Evolutionary conservation across 2,888 invertebrate species (phyloP).

Genomic region (Parapristionchus giblindavisi): DNA sequence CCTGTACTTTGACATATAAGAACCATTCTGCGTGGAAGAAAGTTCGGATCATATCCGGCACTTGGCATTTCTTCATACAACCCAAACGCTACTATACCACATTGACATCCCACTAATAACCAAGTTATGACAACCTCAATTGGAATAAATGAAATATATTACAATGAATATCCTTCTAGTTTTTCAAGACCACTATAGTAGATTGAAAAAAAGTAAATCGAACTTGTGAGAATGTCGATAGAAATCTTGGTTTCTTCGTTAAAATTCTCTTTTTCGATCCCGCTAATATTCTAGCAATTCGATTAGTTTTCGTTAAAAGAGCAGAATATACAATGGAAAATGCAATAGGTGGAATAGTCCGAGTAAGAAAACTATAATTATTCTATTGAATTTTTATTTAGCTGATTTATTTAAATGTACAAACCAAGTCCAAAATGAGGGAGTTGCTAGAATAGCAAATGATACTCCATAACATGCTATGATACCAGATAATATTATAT

Average conservation of each 20-base stretch:
- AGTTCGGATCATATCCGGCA: slow-evolving; percentile 53
- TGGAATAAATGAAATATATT: too few species aligned
- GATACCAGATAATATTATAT: slow-evolving; percentile 84
- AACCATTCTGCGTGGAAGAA: slow-evolving; percentile 53
- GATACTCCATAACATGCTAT: slow-evolving; percentile 89
- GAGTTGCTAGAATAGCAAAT: slow-evolving; percentile 85
- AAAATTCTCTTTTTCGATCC: slow-evolving; percentile 94
- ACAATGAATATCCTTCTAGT: too few species aligned
- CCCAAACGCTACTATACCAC: slow-evolving; percentile 77
- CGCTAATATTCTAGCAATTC: slow-evolving; percentile 94
- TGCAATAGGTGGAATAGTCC: slow-evolving; percentile 80
- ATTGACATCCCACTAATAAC: slow-evolving; percentile 87
- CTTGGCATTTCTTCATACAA: slow-evolving; percentile 75
- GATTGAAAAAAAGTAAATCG: not conserved
- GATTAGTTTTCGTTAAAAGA: slow-evolving; percentile 93
- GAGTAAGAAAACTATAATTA: slow-evolving; percentile 79
- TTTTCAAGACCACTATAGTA: too few species aligned
- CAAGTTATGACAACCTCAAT: slow-evolving; percentile 80
- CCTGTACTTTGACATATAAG: slow-evolving; percentile 22
- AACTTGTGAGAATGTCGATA: slow-evolving; percentile 86
- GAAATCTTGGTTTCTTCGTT: slow-evolving; percentile 87
- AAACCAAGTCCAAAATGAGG: slow-evolving; percentile 72
- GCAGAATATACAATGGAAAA: slow-evolving; percentile 97
- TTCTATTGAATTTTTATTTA: not conserved
- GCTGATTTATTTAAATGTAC: slow-evolving; percentile 77